Conservation (phyloP, 2,113 vertebrate species). For the Oryzias woworae region DNA sequence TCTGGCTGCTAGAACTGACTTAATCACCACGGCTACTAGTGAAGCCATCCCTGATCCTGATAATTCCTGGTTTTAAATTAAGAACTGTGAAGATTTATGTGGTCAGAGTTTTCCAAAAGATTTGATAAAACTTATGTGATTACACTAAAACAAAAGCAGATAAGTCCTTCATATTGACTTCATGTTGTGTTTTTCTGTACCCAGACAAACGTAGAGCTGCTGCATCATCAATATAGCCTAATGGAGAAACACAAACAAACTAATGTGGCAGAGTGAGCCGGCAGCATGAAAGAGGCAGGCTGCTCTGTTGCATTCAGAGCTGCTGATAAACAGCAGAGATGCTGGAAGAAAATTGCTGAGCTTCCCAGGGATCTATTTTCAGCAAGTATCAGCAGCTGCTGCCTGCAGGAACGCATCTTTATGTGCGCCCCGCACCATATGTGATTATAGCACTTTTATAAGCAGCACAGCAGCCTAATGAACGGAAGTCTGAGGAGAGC, state of each 20-base stretch:
- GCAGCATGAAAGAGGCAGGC: conserved; percentile 76
- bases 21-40: too few relatives aligned
- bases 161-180: background rate
- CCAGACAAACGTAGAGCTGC: too few relatives aligned
- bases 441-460: conserved; percentile 89
- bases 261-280: conserved; percentile 52
- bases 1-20: too few relatives aligned
- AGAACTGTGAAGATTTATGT: too few relatives aligned
- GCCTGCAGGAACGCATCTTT: conserved; percentile 89
- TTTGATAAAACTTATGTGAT: too few relatives aligned
- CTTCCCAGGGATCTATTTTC: conserved; percentile 91
- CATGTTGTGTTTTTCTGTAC: conserved; percentile 14
- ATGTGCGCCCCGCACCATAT: conserved; percentile 87
- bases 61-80: too few relatives aligned
- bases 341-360: conserved; percentile 91
- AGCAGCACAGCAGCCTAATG: conserved; percentile 86
- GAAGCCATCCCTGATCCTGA: too few relatives aligned
- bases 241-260: too few relatives aligned
- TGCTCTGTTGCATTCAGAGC: conserved; percentile 77
- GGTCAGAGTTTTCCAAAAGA: too few relatives aligned
- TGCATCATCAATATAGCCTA: too few relatives aligned
- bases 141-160: too few relatives aligned
- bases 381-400: conserved; percentile 97
- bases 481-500: conserved; percentile 78
- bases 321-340: conserved; percentile 87